Conservation (phyloP, 1,140 invertebrate genomes). For the Pseudoatta argentina region DNA sequence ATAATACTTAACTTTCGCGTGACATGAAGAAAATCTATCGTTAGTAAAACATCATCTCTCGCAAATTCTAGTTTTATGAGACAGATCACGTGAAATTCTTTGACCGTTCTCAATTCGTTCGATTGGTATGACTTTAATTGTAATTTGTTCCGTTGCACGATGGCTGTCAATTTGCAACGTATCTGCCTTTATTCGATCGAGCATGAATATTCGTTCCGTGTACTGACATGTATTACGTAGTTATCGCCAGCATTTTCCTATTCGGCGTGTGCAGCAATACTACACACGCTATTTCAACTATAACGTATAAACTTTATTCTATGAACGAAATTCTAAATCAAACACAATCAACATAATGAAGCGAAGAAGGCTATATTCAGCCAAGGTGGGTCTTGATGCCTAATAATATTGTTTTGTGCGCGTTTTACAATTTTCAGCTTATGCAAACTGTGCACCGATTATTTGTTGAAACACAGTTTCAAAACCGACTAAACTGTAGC, state of each 20-base stretch:
- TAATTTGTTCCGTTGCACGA: conserved; percentile 14
- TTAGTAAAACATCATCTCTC: background rate
- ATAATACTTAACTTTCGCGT: background rate
- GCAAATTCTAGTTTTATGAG: background rate
- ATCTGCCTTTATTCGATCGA: conserved; percentile 32
- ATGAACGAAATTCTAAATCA: conserved; percentile 34
- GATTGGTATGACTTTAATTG: conserved; percentile 42
- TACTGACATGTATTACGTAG: conserved; percentile 29
- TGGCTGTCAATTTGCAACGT: conserved; percentile 21
- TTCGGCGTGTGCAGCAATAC: background rate
- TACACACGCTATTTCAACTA: background rate
- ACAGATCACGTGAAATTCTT: background rate
- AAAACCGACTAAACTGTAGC: too few relatives aligned
- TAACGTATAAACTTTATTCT: background rate
- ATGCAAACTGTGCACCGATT: too few relatives aligned
- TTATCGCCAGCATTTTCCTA: conserved; percentile 28
- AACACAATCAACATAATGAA: background rate
- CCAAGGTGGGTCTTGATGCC: too few relatives aligned
- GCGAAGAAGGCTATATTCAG: too few relatives aligned
- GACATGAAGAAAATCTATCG: background rate
- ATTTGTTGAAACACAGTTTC: too few relatives aligned
- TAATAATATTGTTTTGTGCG: too few relatives aligned
- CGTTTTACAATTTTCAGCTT: too few relatives aligned
- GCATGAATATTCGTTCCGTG: background rate
- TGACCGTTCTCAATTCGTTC: background rate